Percentiles rank a stretch among this genome's conserved stretches.
These are phyloP conservation scores for Lepidurus packardi DNA, from an alignment of 1,140 invertebrate species.

Conservation along the genomic window DNA sequence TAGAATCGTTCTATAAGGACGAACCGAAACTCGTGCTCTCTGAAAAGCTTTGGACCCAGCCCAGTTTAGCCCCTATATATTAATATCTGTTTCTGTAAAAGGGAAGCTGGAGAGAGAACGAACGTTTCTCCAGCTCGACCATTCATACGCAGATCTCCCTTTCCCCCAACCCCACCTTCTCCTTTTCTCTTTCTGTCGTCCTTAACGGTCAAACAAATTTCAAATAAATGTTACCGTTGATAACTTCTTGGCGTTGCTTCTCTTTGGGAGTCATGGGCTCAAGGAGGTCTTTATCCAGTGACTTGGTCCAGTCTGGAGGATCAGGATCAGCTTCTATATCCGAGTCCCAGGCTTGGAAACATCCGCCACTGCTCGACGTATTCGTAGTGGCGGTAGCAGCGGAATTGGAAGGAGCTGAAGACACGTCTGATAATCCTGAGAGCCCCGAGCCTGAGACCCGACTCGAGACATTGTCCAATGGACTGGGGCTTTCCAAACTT, in stretches of 20 bases:
- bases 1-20: not conserved
- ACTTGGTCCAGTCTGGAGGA: conserved; percentile 72
- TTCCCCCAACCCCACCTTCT: not conserved
- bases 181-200: not conserved
- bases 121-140: not conserved
- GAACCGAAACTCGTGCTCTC: conserved; percentile 23
- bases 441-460: conserved; percentile 35
- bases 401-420: conserved; percentile 26
- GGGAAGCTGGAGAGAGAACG: not conserved
- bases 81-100: not conserved
- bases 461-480: conserved; percentile 33
- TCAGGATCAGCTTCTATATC: conserved; percentile 74
- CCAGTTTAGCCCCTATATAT: conserved; percentile 8
- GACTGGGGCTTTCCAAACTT: conserved; percentile 57
- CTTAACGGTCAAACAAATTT: not conserved
- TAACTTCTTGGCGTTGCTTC: conserved; percentile 92
- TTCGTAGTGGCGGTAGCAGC: conserved; percentile 25
- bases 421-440: conserved; percentile 34
- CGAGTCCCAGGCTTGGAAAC: conserved; percentile 57
- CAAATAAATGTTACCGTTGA: conserved; percentile 66
- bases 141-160: not conserved
- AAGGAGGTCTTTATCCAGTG: conserved; percentile 71
- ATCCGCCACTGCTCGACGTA: conserved; percentile 35
- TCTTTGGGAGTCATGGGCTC: conserved; percentile 63
- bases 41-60: not conserved